Base-by-base conservation (phyloP, 2,113 vertebrate species). In the Hyaena hyaena region DNA sequence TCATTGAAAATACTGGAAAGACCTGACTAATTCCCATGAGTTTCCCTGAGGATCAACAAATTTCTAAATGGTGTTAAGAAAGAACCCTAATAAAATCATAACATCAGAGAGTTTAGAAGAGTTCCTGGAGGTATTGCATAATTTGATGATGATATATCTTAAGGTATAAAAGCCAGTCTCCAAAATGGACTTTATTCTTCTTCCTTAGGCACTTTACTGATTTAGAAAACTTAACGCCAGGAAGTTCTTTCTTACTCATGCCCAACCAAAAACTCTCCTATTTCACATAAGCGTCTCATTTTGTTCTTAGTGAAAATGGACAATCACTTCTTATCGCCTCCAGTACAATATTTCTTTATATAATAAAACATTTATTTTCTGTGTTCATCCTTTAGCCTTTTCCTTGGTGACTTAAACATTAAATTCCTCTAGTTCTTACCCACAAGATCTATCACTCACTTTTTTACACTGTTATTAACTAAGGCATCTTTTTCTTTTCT, bases 391-490 rank as follows among this genome's bases (percentile, higher is more conserved):
- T 71, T 86, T 83, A 89, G 7, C 5, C 24, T 96, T 97, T 48
- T 33, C 17, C 39, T 97, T 61, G 21, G 35, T 48, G 14, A 82
- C 10, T 71, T 91, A 93, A 79, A 93, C 2, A 82, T 10, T 77
- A 85, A 91, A 82, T 63, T 85, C 21, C 7, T 95, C 82, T 50
- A 43, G 3, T 26, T 83, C 9, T 86, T 63, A 82, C 55, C 10
- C 31, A 43, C 10, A 69, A n/a, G 16, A 88, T 76, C 26, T 76
- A 66, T 58, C 58, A 71, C 28, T 69, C 5, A 26, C 21, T 45
- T 93, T 94, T 85, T 81, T 55, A 80, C 28, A 92, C 50, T 88
- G 31, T 90, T 87, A 88, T 87, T 93, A 97, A 21, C 23, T 87
- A 80, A 85, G 26, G 26, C 14, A 92, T 74, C 21, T 84, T 77